Base-by-base conservation (phyloP, 64 coral and sea anemone species). In the Exaiptasia diaphana region DNA sequence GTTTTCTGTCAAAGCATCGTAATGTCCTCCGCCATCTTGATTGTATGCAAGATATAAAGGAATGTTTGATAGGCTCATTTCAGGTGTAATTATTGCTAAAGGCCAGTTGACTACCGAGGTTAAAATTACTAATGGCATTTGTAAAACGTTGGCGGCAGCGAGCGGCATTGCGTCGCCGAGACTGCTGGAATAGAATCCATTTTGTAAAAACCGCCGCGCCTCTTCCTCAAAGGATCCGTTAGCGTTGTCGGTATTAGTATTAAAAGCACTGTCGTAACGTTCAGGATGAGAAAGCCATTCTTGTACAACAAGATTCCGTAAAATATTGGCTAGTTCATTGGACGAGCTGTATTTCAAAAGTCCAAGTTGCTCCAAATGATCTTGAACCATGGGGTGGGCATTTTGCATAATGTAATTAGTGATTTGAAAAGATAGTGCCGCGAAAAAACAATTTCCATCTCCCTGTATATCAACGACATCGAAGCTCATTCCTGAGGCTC, bases 11-110 rank as follows among this genome's bases (percentile, higher is more conserved):
- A 73, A n/a, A 15, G 26, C 29, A 59, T 78, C 75, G 59, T 78
- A 78, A 59, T 78, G 68, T 1, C 65, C 65, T 13, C 23, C 40
- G 24, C 87, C 77, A 67, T 64, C 45, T 55, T 82, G 77, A 41
- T 74, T 90, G 25, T 75, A 90, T 20, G 77, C 68, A 27, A 90
- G 65, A 75, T 90, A 54, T 44, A 90, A 40, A 29, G 87, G 87
- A 67, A 76, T 70, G 49, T 37, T 42, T 38, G 52, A 37, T 40
- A 82, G 9, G 39, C 68, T 77, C 44, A n/a, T 24, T 12, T 64
- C 34, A 5, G 78, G 87, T 15, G 75, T 26, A 54, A 89, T 8
- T 53, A 78, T 67, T n/a, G 82, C 82, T 0, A 90, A 46, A 57
- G 87, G 87, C 41, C 82, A 90, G 44, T 45, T 81, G 35, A 64